Evolutionary conservation across 1,140 invertebrate species (phyloP).

Genomic region (Micrasema longulum): DNA sequence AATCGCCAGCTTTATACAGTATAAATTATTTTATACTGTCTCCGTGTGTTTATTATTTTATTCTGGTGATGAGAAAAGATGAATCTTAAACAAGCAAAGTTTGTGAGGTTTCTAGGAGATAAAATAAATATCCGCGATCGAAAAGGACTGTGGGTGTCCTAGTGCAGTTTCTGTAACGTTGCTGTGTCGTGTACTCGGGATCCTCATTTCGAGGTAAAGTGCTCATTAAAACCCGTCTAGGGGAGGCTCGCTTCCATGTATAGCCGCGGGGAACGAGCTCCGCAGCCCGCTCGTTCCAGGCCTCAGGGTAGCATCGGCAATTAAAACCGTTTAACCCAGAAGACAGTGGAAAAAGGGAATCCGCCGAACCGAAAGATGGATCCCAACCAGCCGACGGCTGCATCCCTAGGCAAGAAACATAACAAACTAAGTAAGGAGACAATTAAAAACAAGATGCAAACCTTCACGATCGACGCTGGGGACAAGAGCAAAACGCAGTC

Average conservation of each 20-base stretch:
- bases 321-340: slow-evolving; percentile 26
- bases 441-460: slow-evolving; percentile 37
- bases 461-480: background rate
- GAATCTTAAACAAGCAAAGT: slow-evolving; percentile 28
- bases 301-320: slow-evolving; percentile 27
- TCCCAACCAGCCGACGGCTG: slow-evolving; percentile 1
- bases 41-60: too few species aligned
- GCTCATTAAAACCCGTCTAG: slow-evolving; percentile 31
- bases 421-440: slow-evolving; percentile 30
- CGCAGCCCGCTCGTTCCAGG: background rate
- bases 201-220: background rate
- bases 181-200: slow-evolving; percentile 10
- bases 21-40: too few species aligned
- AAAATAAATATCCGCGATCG: slow-evolving; percentile 29
- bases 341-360: background rate
- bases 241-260: slow-evolving; percentile 19
- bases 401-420: slow-evolving; percentile 14
- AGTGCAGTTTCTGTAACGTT: background rate
- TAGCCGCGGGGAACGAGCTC: slow-evolving; percentile 11
- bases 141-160: slow-evolving; percentile 3
- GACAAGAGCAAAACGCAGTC: slow-evolving; percentile 38
- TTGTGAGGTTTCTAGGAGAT: slow-evolving; percentile 38
- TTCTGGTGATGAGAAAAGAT: slow-evolving; percentile 13
- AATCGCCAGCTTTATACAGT: slow-evolving; percentile 13
- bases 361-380: slow-evolving; percentile 32